Base-by-base conservation (phyloP, 2,888 invertebrate species). In the Drosophila multiciliata region DNA sequence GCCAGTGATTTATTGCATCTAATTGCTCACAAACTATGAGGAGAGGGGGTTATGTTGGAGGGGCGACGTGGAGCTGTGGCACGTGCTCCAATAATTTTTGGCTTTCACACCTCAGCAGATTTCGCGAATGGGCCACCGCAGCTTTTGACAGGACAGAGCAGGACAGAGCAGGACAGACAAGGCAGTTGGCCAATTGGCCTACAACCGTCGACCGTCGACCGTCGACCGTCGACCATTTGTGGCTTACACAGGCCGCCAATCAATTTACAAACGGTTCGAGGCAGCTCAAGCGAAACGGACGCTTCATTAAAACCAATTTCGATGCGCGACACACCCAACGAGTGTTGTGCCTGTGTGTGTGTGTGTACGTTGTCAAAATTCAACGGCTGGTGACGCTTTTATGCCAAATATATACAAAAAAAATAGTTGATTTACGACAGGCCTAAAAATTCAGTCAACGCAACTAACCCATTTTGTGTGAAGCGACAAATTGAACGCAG, bases 71-170 rank as follows among this genome's bases (percentile, higher is more conserved):
- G 59, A 48, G 65, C 65, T 72, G 70, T 36, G 78, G 89, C 79
- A 89, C 84, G 84, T 84, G 84, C 84, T 78, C 87, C 87, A 84
- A 84, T 84, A 87, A 89, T 87, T 89, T 87, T 84, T 89, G 83
- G 80, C 75, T 78, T 80, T 78, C 77, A 78, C 78, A 78, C 78
- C 78, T 78, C 78, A 78, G 78, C 78, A 78, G 68, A 76, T 80
- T 71, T 80, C 77, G 78, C 67, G 72, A 50, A 67, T 62, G 72
- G 60, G 55, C 78, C 71, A 38, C 53, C 53, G 40, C 29, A 48
- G 29, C n/a, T 36, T 35, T 57, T 57, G 57, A 57, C 57, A 45
- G 45, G 42, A 42, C 57, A 12, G 38, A 11, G 2, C 42, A 45
- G 45, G 45, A 15, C 7, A 15, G 15, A 3, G 15, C 15, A 40